Evolutionary conservation across 2,888 invertebrate species (phyloP).

Genomic region (Meteorus cinctellus): DNA sequence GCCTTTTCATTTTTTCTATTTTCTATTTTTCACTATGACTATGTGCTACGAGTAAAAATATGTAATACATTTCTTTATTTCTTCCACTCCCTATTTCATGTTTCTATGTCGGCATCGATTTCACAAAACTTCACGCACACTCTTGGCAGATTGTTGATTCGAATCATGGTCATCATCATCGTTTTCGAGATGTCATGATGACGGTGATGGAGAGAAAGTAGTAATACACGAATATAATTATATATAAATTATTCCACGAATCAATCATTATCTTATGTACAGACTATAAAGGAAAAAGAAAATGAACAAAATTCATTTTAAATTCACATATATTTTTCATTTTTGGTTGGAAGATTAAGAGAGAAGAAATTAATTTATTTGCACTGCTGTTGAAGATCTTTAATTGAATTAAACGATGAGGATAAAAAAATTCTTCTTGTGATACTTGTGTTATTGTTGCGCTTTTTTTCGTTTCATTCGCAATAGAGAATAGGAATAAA

Average conservation of each 20-base stretch:
- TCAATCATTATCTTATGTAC: constrained; percentile 13
- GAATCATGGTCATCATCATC: neutral
- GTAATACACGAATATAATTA: constrained; percentile 3
- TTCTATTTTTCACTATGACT: constrained; percentile 2
- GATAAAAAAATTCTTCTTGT: neutral
- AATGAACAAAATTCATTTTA: too few relatives aligned
- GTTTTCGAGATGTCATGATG: constrained; percentile 15
- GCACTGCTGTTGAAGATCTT: constrained; percentile 9
- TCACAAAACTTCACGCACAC: neutral
- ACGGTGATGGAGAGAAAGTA: constrained; percentile 16
- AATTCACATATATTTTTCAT: neutral
- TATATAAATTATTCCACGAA: constrained; percentile 10
- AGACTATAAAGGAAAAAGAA: neutral
- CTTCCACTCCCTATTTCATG: neutral
- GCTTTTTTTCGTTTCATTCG: neutral
- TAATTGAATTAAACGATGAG: constrained; percentile 5
- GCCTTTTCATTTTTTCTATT: constrained; percentile 7
- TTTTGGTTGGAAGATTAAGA: neutral
- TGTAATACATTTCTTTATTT: neutral
- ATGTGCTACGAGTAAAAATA: too few relatives aligned
- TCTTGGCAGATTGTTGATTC: constrained; percentile 6
- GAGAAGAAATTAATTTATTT: neutral
- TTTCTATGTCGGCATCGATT: neutral
- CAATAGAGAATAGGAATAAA: neutral
- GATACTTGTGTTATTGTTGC: neutral